Evolutionary conservation across 2,888 invertebrate genomes (phyloP).

Genomic region (Watsonalla binaria): DNA sequence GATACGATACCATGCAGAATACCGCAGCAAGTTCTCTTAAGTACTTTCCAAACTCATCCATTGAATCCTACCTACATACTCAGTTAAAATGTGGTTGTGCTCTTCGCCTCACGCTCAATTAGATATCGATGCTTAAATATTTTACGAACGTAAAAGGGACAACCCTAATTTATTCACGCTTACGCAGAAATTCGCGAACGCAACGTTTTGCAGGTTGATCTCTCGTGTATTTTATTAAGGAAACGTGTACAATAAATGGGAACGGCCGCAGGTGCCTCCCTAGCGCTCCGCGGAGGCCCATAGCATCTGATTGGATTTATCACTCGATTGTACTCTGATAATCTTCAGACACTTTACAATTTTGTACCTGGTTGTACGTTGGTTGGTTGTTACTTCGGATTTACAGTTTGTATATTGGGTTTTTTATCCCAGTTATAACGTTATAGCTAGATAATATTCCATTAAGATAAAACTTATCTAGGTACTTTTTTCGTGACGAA

Average conservation of each 20-base stretch:
- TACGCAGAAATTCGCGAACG: conserved; percentile 4
- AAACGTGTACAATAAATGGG: conserved; percentile 25
- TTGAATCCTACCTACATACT: too few species aligned
- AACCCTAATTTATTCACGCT: background rate
- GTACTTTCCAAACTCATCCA: too few species aligned
- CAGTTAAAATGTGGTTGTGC: background rate
- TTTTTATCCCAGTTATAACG: too few species aligned
- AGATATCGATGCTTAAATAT: background rate
- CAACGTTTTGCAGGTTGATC: conserved; percentile 5
- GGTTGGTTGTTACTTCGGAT: too few species aligned
- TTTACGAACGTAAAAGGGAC: background rate
- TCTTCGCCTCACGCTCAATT: background rate
- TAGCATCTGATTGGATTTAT: conserved; percentile 20
- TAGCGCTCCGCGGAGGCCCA: conserved; percentile 13
- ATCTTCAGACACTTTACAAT: conserved; percentile 7
- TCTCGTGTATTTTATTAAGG: conserved; percentile 21
- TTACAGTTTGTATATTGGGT: too few species aligned
- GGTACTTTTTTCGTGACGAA: too few species aligned
- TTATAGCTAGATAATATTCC: too few species aligned
- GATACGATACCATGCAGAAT: too few species aligned
- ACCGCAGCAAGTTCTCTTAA: too few species aligned
- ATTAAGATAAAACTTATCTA: too few species aligned
- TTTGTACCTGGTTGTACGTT: background rate
- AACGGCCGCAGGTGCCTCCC: conserved; percentile 19
- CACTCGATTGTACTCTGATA: conserved; percentile 15